Evolutionary conservation across 2,113 vertebrate species (phyloP).

Genomic region (Dromaius novaehollandiae): DNA sequence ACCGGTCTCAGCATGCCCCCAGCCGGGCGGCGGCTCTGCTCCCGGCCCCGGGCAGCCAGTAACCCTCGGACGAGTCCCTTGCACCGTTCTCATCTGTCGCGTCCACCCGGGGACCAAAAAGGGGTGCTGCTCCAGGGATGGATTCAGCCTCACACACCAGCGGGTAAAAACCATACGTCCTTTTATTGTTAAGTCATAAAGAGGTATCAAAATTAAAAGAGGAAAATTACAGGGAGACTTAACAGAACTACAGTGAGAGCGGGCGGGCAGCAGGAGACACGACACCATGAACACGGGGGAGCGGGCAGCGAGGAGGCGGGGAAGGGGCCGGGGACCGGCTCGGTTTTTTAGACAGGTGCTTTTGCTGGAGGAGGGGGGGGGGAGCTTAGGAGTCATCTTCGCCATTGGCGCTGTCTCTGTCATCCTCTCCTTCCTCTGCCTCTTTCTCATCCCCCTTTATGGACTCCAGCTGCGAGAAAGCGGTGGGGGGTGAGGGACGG

Average conservation of each 20-base stretch:
- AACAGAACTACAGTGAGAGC: slow-evolving; percentile 60
- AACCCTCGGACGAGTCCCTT: too few relatives aligned
- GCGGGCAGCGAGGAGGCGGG: neutral
- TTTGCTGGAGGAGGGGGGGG: neutral
- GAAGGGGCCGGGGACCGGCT: slow-evolving; percentile 46
- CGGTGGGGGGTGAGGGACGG: slow-evolving; percentile 59
- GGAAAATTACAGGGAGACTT: slow-evolving; percentile 67
- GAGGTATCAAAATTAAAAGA: slow-evolving; percentile 78
- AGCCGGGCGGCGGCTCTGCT: too few relatives aligned
- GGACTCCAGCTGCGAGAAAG: slow-evolving; percentile 74
- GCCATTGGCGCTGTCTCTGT: slow-evolving; percentile 76
- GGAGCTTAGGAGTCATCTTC: slow-evolving; percentile 76
- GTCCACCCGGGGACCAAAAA: too few relatives aligned
- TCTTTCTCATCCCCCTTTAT: slow-evolving; percentile 77
- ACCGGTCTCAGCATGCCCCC: too few relatives aligned
- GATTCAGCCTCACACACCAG: slow-evolving; percentile 54
- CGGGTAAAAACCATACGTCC: slow-evolving; percentile 74
- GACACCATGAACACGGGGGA: slow-evolving; percentile 58
- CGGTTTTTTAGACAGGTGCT: slow-evolving; percentile 57
- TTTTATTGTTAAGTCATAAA: slow-evolving; percentile 78
- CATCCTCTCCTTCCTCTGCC: slow-evolving; percentile 77
- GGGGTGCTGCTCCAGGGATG: neutral
- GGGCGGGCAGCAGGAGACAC: slow-evolving; percentile 44
- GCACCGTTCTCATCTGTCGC: too few relatives aligned
- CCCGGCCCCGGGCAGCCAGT: too few relatives aligned